Base-by-base conservation (phyloP, 1,140 invertebrate species). In the Agrypnia vestita region DNA sequence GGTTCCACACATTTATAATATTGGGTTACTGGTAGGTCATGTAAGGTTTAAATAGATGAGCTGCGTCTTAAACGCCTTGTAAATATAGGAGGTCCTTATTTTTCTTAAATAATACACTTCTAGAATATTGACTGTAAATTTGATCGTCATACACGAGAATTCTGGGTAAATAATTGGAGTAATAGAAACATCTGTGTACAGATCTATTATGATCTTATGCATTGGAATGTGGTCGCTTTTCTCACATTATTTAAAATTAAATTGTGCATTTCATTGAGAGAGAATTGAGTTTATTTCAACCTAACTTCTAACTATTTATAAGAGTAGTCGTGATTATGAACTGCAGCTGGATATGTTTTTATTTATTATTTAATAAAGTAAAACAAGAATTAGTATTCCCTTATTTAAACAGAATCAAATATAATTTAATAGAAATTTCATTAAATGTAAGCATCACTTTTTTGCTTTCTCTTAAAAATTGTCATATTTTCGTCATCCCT, bases 31-130 rank as follows among this genome's bases (percentile, higher is more conserved):
- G 67, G 80, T 78, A 75, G 49, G 78, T 55, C 25, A 67, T 53
- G 67, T 78, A 73, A 15, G 75, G 62, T 78, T 71, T 74, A 81
- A 78, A 81, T 73, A 67, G 74, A 81, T 81, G 80, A 74, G 67
- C 35, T 55, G 35, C 69, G 35, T 71, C 43, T 64, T 79, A 82
- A 82, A 82, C 73, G 76, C 72, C 53, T 72, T 82, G 80, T 82
- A 69, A 82, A 67, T 76, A 79, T 67, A 82, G 80, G 80, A 76
- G 80, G 80, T 79, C 80, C 69, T 69, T 56, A 76, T 79, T 82
- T 75, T 79, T 79, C 79, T 77, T 79, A 61, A 15, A 11, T 59
- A 19, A 13, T 55, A 17, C 49, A 15, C 15, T 49, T 21, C 43
- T 21, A 11, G 8, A 12, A n/a, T 17, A 71, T 71, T 71, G 67